A percentile compares a stretch with the other conserved stretches of the same genome.
These are phyloP conservation scores for Drosophila obscura DNA, from an alignment of 1,140 invertebrate species.

Conservation along the genomic window DNA sequence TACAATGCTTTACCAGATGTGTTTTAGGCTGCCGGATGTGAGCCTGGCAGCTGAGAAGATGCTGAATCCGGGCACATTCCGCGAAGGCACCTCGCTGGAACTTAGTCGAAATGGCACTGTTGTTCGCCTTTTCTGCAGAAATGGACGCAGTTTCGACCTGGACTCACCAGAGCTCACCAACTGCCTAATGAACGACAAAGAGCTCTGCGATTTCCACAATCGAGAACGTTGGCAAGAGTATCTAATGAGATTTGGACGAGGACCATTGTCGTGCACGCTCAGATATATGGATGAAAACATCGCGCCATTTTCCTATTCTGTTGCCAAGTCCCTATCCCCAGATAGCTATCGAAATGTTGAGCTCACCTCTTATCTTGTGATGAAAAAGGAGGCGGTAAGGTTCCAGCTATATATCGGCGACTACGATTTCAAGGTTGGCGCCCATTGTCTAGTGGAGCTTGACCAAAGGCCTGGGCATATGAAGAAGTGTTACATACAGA, in stretches of 20 bases:
- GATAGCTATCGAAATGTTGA: constrained; percentile 94
- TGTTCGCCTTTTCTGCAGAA: constrained; percentile 70
- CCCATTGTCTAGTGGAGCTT: constrained; percentile 89
- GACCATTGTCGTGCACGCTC: constrained; percentile 59
- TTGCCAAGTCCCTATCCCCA: constrained; percentile 93
- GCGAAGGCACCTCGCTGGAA: constrained; percentile 66
- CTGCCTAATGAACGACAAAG: constrained; percentile 74
- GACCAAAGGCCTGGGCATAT: constrained; percentile 83
- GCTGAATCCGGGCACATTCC: constrained; percentile 86
- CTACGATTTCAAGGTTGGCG: constrained; percentile 86
- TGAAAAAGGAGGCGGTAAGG: constrained; percentile 86
- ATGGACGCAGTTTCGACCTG: constrained; percentile 83
- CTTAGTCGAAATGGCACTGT: constrained; percentile 80
- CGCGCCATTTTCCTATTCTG: constrained; percentile 94
- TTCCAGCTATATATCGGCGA: constrained; percentile 86
- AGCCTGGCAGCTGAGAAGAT: constrained; percentile 89
- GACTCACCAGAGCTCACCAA: constrained; percentile 67
- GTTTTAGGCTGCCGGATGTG: constrained; percentile 90
- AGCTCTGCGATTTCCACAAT: constrained; percentile 80
- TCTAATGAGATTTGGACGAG: neutral
- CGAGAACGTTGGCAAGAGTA: neutral
- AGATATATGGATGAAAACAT: constrained; percentile 81
- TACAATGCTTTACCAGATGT: constrained; percentile 90
- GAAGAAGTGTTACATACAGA: constrained; percentile 90
- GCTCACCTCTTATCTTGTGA: constrained; percentile 87